phyloP scores from a whole-genome alignment of 2,888 invertebrate genomes.

The Liopterus haemorrhoidalis region DNA sequence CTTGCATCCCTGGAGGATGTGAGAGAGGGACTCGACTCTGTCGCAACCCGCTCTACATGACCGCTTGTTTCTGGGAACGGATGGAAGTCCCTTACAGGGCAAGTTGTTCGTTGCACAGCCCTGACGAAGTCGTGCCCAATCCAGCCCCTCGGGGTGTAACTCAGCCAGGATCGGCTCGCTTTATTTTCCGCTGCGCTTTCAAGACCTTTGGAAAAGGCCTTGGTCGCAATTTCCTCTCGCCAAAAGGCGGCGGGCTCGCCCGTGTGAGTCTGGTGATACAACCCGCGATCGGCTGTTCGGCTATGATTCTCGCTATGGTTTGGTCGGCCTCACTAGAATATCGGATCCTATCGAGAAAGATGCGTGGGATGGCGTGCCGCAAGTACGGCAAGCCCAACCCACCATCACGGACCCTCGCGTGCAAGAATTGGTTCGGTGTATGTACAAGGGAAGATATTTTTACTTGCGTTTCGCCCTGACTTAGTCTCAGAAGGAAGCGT shows the following conservation, averaged over 20 bases:
- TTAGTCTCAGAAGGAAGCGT: too few relatives aligned
- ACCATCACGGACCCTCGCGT: conserved; percentile 1
- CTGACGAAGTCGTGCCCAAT: conserved; percentile 31
- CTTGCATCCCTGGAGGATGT: too few relatives aligned
- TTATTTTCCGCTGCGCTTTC: conserved; percentile 3
- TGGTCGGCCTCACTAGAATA: too few relatives aligned
- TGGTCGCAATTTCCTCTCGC: conserved; percentile 17
- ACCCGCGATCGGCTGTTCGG: not conserved
- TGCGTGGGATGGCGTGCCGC: not conserved
- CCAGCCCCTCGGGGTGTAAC: conserved; percentile 30
- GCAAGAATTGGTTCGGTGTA: not conserved
- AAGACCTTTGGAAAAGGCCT: conserved; percentile 21
- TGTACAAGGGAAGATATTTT: too few relatives aligned
- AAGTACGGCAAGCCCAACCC: conserved; percentile 2
- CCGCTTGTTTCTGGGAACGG: conserved; percentile 25
- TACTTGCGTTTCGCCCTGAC: too few relatives aligned
- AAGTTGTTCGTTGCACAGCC: conserved; percentile 31
- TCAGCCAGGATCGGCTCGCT: conserved; percentile 19
- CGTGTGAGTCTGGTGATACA: not conserved
- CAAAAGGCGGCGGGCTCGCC: conserved; percentile 14
- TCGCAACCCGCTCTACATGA: not conserved
- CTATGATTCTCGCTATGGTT: not conserved
- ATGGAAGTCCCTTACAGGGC: conserved; percentile 31
- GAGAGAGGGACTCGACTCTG: not conserved
- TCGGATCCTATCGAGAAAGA: not conserved